phyloP scores from a whole-genome alignment of 2,113 vertebrate genomes.

The Xenus cinereus region DNA sequence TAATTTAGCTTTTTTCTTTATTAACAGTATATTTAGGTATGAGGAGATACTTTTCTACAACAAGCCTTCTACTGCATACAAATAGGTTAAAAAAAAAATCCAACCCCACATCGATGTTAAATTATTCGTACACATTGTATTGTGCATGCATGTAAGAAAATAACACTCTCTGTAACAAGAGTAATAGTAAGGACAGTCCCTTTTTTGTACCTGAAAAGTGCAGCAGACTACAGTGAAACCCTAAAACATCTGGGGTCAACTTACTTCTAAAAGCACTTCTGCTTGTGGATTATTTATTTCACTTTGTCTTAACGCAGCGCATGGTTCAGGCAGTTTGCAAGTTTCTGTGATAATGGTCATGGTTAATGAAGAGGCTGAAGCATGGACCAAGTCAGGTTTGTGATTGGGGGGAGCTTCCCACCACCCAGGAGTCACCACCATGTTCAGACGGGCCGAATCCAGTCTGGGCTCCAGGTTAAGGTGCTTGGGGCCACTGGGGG shows the following conservation, averaged over 20 bases:
- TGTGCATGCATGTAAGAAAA: constrained; percentile 75
- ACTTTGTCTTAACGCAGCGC: background rate
- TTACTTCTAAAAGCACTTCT: constrained; percentile 45
- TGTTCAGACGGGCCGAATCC: background rate
- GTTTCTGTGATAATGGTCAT: background rate
- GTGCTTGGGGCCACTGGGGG: background rate
- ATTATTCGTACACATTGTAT: constrained; percentile 64
- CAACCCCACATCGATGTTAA: constrained; percentile 67
- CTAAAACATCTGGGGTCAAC: constrained; percentile 8
- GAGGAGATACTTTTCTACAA: constrained; percentile 70
- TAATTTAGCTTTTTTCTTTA: constrained; percentile 72
- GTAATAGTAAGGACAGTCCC: constrained; percentile 67
- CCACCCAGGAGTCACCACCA: background rate
- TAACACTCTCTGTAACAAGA: constrained; percentile 74
- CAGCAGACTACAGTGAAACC: constrained; percentile 46
- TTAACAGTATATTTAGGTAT: constrained; percentile 69
- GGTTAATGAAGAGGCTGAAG: background rate
- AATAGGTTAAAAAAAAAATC: constrained; percentile 69
- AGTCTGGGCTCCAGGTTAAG: background rate
- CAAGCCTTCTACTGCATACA: constrained; percentile 75
- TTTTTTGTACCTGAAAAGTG: constrained; percentile 72
- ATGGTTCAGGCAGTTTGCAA: background rate
- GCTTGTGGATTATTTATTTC: background rate
- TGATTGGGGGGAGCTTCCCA: background rate
- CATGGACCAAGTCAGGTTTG: background rate